Conservation (phyloP, 2,797 vertebrate genomes). For the Pantherophis alleghaniensis region DNA sequence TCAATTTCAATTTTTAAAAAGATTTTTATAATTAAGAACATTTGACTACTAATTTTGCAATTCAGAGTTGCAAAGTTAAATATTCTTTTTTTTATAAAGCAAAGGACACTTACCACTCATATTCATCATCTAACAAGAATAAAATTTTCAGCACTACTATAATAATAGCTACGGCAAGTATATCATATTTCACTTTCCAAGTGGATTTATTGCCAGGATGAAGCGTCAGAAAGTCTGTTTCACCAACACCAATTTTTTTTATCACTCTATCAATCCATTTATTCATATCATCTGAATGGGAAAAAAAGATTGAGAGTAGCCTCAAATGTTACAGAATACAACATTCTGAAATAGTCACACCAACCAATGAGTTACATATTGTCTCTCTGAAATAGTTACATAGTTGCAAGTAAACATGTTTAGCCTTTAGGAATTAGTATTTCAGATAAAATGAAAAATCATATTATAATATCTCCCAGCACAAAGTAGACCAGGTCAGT, state of each 20-base stretch:
- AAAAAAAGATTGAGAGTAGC: background rate
- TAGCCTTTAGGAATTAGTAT: background rate
- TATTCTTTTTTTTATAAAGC: background rate
- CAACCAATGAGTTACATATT: background rate
- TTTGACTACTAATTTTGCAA: background rate
- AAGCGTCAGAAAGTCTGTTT: constrained; percentile 72
- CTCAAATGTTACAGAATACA: background rate
- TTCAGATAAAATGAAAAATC: background rate
- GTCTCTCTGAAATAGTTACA: background rate
- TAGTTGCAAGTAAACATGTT: background rate
- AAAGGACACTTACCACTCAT: constrained; percentile 80
- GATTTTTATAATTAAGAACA: background rate
- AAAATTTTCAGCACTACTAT: constrained; percentile 86
- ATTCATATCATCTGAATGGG: constrained; percentile 81
- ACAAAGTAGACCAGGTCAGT: background rate
- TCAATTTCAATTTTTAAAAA: background rate
- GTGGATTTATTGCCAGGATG: constrained; percentile 55
- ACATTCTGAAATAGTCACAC: background rate
- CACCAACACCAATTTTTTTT: constrained; percentile 65
- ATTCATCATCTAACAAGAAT: constrained; percentile 84
- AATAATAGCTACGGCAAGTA: constrained; percentile 83
- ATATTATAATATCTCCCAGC: background rate
- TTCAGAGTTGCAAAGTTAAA: background rate
- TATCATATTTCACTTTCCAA: constrained; percentile 77
- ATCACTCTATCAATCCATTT: constrained; percentile 78